Evolutionary conservation across 2,797 vertebrate species (phyloP).

Genomic region (Coluber constrictor): DNA sequence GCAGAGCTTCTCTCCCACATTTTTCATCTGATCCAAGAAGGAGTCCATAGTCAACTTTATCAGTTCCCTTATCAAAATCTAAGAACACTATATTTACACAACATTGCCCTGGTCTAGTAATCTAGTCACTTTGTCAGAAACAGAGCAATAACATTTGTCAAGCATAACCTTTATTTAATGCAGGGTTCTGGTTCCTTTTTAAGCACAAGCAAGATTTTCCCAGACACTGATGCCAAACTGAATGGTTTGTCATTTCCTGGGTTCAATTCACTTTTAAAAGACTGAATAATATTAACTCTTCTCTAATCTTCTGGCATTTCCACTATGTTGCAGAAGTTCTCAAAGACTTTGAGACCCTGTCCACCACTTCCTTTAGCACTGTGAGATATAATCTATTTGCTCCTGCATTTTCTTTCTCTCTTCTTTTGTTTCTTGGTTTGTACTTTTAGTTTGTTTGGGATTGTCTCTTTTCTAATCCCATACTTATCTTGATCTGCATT

Average conservation of each 20-base stretch:
- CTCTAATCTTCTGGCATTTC: background rate
- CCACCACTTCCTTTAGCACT: background rate
- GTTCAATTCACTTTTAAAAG: background rate
- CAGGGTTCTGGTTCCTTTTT: background rate
- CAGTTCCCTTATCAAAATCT: background rate
- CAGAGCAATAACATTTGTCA: background rate
- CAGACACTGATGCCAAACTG: background rate
- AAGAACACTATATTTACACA: background rate
- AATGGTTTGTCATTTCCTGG: background rate
- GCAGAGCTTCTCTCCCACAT: background rate
- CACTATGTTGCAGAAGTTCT: background rate
- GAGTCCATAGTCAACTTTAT: background rate
- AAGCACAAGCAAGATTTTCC: background rate
- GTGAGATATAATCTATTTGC: background rate
- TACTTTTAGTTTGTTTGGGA: background rate
- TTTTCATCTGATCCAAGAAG: background rate
- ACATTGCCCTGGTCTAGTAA: background rate
- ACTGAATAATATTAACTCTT: background rate
- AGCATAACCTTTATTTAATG: background rate
- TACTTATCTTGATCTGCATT: background rate
- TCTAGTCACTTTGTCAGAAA: background rate
- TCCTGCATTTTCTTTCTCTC: background rate
- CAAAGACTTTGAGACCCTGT: background rate
- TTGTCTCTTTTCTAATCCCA: background rate
- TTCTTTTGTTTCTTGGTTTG: background rate